phyloP scores from a whole-genome alignment of 2,797 vertebrate genomes.

The Momotus momota region DNA sequence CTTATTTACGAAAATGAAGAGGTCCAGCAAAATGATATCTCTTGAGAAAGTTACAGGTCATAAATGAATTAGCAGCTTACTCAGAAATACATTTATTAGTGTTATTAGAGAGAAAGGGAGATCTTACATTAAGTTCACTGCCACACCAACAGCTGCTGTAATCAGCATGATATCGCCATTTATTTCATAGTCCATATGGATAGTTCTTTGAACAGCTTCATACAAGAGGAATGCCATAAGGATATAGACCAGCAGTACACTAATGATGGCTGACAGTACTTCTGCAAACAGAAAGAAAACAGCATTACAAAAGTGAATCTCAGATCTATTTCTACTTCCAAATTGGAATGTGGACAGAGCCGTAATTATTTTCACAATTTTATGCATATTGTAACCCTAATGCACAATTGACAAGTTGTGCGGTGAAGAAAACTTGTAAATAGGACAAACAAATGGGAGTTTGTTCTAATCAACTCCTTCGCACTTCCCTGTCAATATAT shows the following conservation, averaged over 20 bases:
- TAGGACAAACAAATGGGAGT: not conserved
- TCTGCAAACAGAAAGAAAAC: slow-evolving; percentile 81
- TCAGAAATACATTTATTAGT: not conserved
- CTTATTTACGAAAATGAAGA: not conserved
- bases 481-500: not conserved
- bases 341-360: not conserved
- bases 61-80: slow-evolving; percentile 10
- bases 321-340: not conserved
- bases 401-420: not conserved
- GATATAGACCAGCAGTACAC: slow-evolving; percentile 93
- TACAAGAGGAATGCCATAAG: slow-evolving; percentile 91
- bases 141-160: slow-evolving; percentile 94
- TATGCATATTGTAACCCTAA: not conserved
- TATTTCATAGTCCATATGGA: slow-evolving; percentile 93
- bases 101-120: slow-evolving; percentile 1
- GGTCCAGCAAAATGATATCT: not conserved
- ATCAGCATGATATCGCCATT: slow-evolving; percentile 98
- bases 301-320: not conserved
- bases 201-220: slow-evolving; percentile 93
- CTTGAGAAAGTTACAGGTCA: not conserved
- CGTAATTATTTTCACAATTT: not conserved
- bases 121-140: slow-evolving; percentile 94
- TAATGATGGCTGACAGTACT: slow-evolving; percentile 93
- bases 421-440: not conserved
- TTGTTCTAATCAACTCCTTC: not conserved